phyloP scores from a whole-genome alignment of 2,888 invertebrate species.

The Hesperia comma region DNA sequence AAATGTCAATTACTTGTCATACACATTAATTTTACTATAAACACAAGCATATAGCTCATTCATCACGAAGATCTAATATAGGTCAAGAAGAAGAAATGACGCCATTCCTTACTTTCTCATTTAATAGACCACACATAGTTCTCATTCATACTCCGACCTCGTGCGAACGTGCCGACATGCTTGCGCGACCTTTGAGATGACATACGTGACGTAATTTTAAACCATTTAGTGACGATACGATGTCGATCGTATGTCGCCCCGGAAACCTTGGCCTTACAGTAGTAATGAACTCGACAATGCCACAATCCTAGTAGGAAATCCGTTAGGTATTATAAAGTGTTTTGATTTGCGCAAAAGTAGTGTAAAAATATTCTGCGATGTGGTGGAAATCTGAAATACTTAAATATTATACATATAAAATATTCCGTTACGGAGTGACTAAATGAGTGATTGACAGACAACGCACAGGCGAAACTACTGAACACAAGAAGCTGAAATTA shows the following conservation, averaged over 20 bases:
- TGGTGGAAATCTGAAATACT: too few relatives aligned
- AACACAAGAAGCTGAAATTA: too few relatives aligned
- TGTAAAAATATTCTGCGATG: too few relatives aligned
- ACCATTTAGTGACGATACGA: constrained; percentile 10
- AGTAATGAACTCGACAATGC: background rate
- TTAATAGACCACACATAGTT: constrained; percentile 16
- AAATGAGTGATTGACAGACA: too few relatives aligned
- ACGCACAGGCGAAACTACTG: too few relatives aligned
- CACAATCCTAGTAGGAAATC: background rate
- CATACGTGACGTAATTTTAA: constrained; percentile 19
- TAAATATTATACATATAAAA: too few relatives aligned
- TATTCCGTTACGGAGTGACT: too few relatives aligned
- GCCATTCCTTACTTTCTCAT: constrained; percentile 19
- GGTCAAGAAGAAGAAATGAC: constrained; percentile 26
- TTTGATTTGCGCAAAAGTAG: too few relatives aligned
- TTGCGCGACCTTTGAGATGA: constrained; percentile 9
- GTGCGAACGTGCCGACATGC: constrained; percentile 16
- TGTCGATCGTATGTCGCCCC: background rate
- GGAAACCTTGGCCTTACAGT: constrained; percentile 1
- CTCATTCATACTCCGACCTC: constrained; percentile 19
- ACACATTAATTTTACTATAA: background rate
- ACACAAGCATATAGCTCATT: constrained; percentile 13
- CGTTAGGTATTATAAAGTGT: too few relatives aligned
- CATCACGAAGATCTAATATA: constrained; percentile 14
- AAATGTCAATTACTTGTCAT: background rate